Percentiles rank a stretch among this genome's conserved stretches.
phyloP scores from a whole-genome alignment of 2,888 invertebrate species.

The Papilio gigon region DNA sequence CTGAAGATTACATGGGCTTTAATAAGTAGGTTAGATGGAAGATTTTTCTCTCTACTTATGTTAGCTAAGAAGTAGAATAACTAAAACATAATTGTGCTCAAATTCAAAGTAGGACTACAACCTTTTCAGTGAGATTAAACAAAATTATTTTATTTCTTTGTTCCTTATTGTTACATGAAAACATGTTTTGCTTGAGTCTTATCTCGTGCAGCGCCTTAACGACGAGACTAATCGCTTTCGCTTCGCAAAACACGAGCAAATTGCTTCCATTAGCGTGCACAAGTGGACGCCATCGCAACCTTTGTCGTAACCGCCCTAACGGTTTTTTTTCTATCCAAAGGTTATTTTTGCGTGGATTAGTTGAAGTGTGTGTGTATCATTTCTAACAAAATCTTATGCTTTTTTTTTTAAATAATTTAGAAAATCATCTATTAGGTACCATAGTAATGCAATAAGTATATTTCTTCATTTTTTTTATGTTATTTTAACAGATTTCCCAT shows the following conservation, averaged over 20 bases:
- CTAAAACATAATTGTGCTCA: too few relatives aligned
- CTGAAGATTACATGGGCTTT: too few relatives aligned
- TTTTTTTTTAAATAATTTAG: not conserved
- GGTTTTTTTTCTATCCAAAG: not conserved
- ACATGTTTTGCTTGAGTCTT: not conserved
- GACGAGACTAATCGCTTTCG: conserved; percentile 42
- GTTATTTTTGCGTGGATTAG: conserved; percentile 6
- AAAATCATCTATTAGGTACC: too few relatives aligned
- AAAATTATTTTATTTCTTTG: not conserved
- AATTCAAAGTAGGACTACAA: too few relatives aligned
- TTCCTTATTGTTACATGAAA: not conserved
- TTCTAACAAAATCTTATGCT: not conserved
- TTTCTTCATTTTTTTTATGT: too few relatives aligned
- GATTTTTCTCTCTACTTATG: too few relatives aligned
- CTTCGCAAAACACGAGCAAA: conserved; percentile 64
- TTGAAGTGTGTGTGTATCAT: too few relatives aligned
- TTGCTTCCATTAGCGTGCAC: conserved; percentile 70
- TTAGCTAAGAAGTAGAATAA: too few relatives aligned
- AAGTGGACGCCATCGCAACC: conserved; percentile 52
- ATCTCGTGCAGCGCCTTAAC: conserved; percentile 39
- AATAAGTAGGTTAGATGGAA: too few relatives aligned
- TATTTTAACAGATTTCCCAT: too few relatives aligned
- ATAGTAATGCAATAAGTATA: too few relatives aligned
- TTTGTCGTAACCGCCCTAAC: conserved; percentile 42
- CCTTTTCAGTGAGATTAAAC: too few relatives aligned